Percentiles rank a stretch among this genome's conserved stretches.
phyloP scores from a whole-genome alignment of 2,113 vertebrate genomes.

The Callaeas wilsoni region DNA sequence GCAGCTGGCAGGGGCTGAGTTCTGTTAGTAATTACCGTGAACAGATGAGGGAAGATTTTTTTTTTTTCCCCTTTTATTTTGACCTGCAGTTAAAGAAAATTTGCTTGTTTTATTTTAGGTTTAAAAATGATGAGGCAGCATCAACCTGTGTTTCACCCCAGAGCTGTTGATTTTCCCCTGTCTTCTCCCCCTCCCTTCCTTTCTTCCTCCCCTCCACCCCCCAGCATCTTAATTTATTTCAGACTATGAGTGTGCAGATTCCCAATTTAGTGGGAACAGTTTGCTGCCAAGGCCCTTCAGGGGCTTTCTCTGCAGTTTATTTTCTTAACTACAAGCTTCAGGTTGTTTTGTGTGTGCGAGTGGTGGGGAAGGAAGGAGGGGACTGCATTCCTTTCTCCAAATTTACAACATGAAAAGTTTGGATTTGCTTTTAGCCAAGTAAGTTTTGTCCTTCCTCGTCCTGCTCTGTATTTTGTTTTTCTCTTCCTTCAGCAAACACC shows the following conservation, averaged over 20 bases:
- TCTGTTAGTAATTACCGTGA: conserved; percentile 78
- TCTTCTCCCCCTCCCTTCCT: conserved; percentile 52
- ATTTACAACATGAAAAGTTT: conserved; percentile 39
- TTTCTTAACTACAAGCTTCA: conserved; percentile 75
- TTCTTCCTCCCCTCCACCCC: conserved; percentile 36
- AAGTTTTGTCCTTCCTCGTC: neutral
- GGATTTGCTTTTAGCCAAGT: conserved; percentile 17
- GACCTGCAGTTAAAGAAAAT: conserved; percentile 80
- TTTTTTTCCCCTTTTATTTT: conserved; percentile 62
- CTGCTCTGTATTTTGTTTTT: neutral
- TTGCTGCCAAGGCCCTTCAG: conserved; percentile 72
- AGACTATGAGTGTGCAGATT: conserved; percentile 72
- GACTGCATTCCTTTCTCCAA: conserved; percentile 49
- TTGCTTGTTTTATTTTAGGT: conserved; percentile 79
- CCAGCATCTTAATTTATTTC: conserved; percentile 77
- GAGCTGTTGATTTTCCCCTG: conserved; percentile 72
- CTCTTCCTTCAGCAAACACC: neutral
- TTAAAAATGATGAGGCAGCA: conserved; percentile 79
- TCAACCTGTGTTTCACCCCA: conserved; percentile 74
- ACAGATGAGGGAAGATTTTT: conserved; percentile 71
- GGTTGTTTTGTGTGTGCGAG: conserved; percentile 53
- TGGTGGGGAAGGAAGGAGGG: conserved; percentile 38
- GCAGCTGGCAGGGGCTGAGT: conserved; percentile 71
- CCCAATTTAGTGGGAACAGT: conserved; percentile 71
- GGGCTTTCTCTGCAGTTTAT: conserved; percentile 76